These are phyloP conservation scores for Poecilia gillii DNA, from an alignment of 2,797 vertebrate species.

Conservation along the genomic window DNA sequence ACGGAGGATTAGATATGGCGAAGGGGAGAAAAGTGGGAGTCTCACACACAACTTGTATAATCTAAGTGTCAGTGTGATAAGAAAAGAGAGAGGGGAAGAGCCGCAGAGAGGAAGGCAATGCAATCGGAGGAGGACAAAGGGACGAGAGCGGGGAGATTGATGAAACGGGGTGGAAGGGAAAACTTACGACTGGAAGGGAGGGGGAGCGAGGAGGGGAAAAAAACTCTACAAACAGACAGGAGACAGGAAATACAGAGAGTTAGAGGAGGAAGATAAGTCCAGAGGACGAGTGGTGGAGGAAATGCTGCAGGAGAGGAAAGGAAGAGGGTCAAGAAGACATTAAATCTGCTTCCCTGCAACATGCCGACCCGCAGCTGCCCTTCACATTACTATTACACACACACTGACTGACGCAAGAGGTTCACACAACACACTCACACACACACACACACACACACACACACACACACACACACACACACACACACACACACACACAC, in stretches of 20 bases:
- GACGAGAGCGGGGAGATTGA: conserved; percentile 11
- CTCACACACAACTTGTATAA: conserved; percentile 25
- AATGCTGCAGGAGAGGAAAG: conserved; percentile 11
- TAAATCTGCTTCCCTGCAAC: conserved; percentile 33
- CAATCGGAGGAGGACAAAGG: conserved; percentile 31
- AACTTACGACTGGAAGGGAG: conserved; percentile 24
- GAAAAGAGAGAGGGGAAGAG: conserved; percentile 6
- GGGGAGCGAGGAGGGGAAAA: conserved; percentile 11
- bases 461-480: conserved; percentile 1
- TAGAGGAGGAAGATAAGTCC: conserved; percentile 12
- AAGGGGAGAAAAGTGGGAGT: conserved; percentile 45
- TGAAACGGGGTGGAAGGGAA: conserved; percentile 18
- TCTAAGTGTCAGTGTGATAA: conserved; percentile 44
- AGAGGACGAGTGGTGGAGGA: conserved; percentile 17
- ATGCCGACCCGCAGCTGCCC: conserved; percentile 40
- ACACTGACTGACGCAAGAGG: background rate
- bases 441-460: background rate
- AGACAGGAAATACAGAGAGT: conserved; percentile 22
- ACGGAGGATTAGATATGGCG: conserved; percentile 51
- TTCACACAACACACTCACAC: conserved; percentile 16
- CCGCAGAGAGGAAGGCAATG: conserved; percentile 6
- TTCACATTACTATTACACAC: conserved; percentile 28
- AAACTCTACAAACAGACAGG: conserved; percentile 15
- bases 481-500: background rate
- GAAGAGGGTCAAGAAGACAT: conserved; percentile 28